phyloP scores from a whole-genome alignment of 1,140 invertebrate genomes.

The Apis laboriosa region DNA sequence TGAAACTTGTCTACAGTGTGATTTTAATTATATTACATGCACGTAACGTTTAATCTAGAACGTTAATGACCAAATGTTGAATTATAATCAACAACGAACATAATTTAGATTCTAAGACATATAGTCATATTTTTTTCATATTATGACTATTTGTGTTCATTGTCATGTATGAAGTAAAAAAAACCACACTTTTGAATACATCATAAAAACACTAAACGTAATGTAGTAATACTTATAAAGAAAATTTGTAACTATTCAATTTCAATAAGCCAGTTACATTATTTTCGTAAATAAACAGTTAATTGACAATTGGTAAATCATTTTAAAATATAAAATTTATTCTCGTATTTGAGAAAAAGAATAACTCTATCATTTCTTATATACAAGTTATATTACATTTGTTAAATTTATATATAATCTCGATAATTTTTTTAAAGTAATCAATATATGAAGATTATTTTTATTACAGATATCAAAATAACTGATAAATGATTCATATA shows the following conservation, averaged over 20 bases:
- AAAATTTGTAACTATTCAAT: constrained; percentile 21
- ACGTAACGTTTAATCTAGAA: constrained; percentile 15
- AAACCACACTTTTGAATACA: background rate
- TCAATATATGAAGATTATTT: background rate
- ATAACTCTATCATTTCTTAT: constrained; percentile 21
- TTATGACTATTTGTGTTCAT: constrained; percentile 12
- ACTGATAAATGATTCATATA: constrained; percentile 8
- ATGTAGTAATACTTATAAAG: constrained; percentile 10
- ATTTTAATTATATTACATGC: constrained; percentile 38
- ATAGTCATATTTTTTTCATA: constrained; percentile 28
- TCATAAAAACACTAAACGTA: background rate
- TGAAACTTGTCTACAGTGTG: constrained; percentile 23
- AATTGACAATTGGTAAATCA: background rate
- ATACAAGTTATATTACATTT: constrained; percentile 31
- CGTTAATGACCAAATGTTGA: constrained; percentile 38
- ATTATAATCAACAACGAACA: constrained; percentile 33
- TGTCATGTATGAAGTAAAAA: constrained; percentile 4
- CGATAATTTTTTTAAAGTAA: background rate
- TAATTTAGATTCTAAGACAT: constrained; percentile 27
- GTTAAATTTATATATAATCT: constrained; percentile 12
- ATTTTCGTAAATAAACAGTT: constrained; percentile 28
- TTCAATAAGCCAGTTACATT: background rate
- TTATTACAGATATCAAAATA: background rate
- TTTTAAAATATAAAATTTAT: constrained; percentile 27
- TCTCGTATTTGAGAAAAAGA: background rate